Evolutionary conservation across 2,113 vertebrate species (phyloP).

Genomic region (Reinhardtius hippoglossoides): DNA sequence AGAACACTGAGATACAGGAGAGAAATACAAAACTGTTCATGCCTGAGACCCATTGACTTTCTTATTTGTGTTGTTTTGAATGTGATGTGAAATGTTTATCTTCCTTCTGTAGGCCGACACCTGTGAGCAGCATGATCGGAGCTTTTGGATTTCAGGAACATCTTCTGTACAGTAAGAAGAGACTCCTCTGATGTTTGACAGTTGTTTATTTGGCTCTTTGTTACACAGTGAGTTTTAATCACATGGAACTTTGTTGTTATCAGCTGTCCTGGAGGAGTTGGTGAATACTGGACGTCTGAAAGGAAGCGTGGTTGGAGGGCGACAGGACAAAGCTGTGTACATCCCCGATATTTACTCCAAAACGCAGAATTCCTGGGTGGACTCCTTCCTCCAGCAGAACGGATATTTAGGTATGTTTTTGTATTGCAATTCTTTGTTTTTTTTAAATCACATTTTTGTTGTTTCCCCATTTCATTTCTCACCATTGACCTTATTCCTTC

Average conservation of each 20-base stretch:
- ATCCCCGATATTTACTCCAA: constrained; percentile 95
- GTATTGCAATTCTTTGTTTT: no score
- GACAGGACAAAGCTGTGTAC: constrained; percentile 95
- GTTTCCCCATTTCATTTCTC: no score
- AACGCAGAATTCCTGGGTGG: constrained; percentile 95
- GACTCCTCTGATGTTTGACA: neutral
- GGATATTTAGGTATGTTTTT: constrained; percentile 90
- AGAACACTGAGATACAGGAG: no score
- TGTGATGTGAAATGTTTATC: neutral
- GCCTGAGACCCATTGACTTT: neutral
- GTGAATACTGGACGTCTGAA: constrained; percentile 90
- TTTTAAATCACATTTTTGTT: neutral
- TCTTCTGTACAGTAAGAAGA: constrained; percentile 94
- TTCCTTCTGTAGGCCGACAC: constrained; percentile 86
- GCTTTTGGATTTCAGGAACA: constrained; percentile 94
- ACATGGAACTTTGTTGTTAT: constrained; percentile 13
- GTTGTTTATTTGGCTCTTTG: neutral
- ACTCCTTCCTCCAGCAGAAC: constrained; percentile 96
- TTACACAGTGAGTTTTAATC: neutral
- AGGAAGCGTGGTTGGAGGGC: constrained; percentile 91
- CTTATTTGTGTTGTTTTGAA: neutral
- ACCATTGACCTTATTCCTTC: no score
- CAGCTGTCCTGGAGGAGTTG: constrained; percentile 94
- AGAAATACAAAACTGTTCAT: no score
- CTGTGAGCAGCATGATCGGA: constrained; percentile 90